Base-by-base conservation (phyloP, 2,888 invertebrate genomes). In the Lepidochrysops patricia region DNA sequence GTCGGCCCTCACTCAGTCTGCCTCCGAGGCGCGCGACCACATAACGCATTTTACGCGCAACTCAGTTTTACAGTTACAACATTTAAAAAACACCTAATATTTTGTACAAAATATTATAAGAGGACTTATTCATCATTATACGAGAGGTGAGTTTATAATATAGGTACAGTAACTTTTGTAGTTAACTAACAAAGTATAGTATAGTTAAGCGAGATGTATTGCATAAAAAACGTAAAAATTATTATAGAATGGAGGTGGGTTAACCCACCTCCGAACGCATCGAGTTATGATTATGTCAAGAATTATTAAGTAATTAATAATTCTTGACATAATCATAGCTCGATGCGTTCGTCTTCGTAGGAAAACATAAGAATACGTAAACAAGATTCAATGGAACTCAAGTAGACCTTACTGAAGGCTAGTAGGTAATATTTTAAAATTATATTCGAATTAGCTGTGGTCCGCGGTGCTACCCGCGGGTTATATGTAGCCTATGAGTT, bases 1-100 rank as follows among this genome's bases (percentile, higher is more conserved):
- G 72, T 74, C 76, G 80, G 78, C 75, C 75, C 78, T 77, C 82
- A 75, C 75, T 79, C 80, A 84, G 87, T 86, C 76, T 67, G 76
- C 68, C 72, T 72, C 71, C 61, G 79, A 73, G 70, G 70, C 73
- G 73, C 78, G 76, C 66, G 66, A 67, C 70, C 67, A 35, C 50
- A 63, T 23, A 58, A 67, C 66, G 66, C 56, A 61, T 50, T 37
- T 56, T 57, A 59, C 60, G 61, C 57, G 25, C 23, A 15, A 49
- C 25, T 50, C 25, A 54, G 25, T 19, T 43, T 27, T 43, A 54
- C n/a, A 56, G 29, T 13, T 26, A 26, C n/a, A 50, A 50, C 6
- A 25, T n/a, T 25, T n/a, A 12, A 49, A 13, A 25, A 25, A 43
- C 19, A 9, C 43, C 9, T 13, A 50, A 5, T 12, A 6, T 26